Evolutionary conservation across 92 coral and sea anemone species (phyloP).

Genomic region (Nematostella vectensis): DNA sequence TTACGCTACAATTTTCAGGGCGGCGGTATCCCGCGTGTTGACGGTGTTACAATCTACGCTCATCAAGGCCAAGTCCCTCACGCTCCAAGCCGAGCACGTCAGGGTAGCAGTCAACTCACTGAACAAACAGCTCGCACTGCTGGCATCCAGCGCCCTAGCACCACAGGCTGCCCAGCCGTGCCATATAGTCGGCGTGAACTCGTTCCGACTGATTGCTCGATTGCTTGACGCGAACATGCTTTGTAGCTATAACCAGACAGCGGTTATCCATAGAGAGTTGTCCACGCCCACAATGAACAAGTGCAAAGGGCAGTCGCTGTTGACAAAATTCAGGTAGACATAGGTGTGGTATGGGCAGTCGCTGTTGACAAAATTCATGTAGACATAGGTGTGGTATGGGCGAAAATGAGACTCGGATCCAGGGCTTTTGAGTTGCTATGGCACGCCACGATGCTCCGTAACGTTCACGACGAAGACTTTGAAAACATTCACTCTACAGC

Average conservation of each 20-base stretch:
- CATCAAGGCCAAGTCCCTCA: constrained; percentile 31
- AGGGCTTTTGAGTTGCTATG: too few species aligned
- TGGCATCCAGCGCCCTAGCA: background rate
- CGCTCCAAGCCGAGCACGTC: constrained; percentile 30
- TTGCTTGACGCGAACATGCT: constrained; percentile 38
- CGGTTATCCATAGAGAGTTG: constrained; percentile 28
- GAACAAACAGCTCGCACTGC: constrained; percentile 34
- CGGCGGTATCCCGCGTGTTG: constrained; percentile 51
- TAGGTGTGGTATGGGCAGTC: constrained; percentile 47
- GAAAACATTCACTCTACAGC: too few species aligned
- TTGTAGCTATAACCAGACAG: constrained; percentile 9
- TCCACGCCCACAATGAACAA: constrained; percentile 45
- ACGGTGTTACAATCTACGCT: constrained; percentile 31
- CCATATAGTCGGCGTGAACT: constrained; percentile 48
- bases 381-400: constrained; percentile 26
- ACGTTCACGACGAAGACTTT: too few species aligned
- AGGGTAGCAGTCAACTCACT: constrained; percentile 29
- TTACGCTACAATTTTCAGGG: constrained; percentile 45
- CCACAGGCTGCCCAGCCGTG: constrained; percentile 7
- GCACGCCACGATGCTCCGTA: too few species aligned
- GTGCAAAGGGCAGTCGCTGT: constrained; percentile 48
- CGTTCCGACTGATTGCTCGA: constrained; percentile 39
- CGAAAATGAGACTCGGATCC: too few species aligned
- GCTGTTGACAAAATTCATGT: constrained; percentile 69
- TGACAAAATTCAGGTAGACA: constrained; percentile 69